Evolutionary conservation across 37 sponge, comb jelly and placozoan species (phyloP).

Genomic region (Eunapius fragilis): DNA sequence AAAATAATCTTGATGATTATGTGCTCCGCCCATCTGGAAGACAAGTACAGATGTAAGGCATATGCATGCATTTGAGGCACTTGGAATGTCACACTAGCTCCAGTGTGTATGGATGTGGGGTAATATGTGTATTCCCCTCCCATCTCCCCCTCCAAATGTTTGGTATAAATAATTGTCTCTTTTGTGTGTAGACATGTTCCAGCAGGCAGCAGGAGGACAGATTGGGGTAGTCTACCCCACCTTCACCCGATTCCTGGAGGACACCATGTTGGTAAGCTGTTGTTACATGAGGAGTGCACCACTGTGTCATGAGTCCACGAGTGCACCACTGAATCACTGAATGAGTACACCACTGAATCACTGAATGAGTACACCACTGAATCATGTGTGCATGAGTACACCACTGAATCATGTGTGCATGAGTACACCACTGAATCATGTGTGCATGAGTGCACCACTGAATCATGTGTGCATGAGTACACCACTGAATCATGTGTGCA

Average conservation of each 20-base stretch:
- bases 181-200: conserved; percentile 34
- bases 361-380: too few species aligned
- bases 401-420: too few species aligned
- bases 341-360: too few species aligned
- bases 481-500: too few species aligned
- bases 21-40: conserved; percentile 51
- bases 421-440: too few species aligned
- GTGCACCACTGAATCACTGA: too few species aligned
- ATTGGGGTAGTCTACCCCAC: conserved; percentile 19
- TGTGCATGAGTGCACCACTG: too few species aligned
- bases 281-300: not conserved
- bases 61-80: not conserved
- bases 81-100: too few species aligned
- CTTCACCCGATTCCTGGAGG: conserved; percentile 31
- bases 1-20: conserved; percentile 58
- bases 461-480: too few species aligned
- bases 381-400: too few species aligned
- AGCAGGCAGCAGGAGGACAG: conserved; percentile 15
- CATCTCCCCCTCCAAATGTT: not conserved
- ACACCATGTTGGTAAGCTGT: conserved; percentile 43
- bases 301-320: too few species aligned
- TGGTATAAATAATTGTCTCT: not conserved
- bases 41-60: conserved; percentile 77
- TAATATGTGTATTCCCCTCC: too few species aligned
- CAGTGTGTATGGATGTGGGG: not conserved